A percentile compares a stretch with the other conserved stretches of the same genome.
Conservation (phyloP, 2,888 invertebrate species). For the Alloscopus bannaensis region DNA sequence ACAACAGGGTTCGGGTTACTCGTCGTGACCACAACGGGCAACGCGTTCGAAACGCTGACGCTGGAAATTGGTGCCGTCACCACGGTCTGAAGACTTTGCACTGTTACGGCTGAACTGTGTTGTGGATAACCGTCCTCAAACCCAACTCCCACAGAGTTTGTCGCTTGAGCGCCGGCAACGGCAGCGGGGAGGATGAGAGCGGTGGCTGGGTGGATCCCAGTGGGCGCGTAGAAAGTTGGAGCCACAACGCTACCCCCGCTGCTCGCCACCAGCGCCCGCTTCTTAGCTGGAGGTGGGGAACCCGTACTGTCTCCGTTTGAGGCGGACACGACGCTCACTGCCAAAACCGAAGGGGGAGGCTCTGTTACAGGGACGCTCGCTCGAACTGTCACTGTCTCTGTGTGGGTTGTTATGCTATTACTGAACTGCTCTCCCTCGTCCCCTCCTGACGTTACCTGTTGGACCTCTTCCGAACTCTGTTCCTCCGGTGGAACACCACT, state of each 20-base stretch:
- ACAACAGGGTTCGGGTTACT: not conserved
- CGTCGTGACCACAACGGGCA: not conserved
- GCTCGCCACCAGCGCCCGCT: slow-evolving; percentile 37
- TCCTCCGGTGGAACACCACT: not conserved
- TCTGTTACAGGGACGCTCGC: slow-evolving; percentile 19
- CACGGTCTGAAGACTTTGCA: not conserved
- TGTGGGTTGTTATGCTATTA: too few species aligned
- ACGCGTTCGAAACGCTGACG: not conserved
- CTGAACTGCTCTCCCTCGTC: too few species aligned
- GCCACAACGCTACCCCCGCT: slow-evolving; percentile 30
- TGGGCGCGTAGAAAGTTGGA: slow-evolving; percentile 40
- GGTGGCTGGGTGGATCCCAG: slow-evolving; percentile 35
- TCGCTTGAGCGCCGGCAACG: slow-evolving; percentile 23
- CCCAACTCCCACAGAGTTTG: not conserved
- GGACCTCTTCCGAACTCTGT: not conserved
- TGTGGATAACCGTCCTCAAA: not conserved
- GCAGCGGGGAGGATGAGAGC: slow-evolving; percentile 41
- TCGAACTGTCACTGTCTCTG: too few species aligned
- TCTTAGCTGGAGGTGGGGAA: slow-evolving; percentile 54
- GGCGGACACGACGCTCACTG: slow-evolving; percentile 26
- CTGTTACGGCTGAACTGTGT: slow-evolving; percentile 12
- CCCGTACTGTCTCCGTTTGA: slow-evolving; percentile 56
- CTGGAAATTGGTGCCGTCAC: slow-evolving; percentile 18
- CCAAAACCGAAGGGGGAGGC: slow-evolving; percentile 39
- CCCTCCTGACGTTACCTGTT: slow-evolving; percentile 8